phyloP scores from a whole-genome alignment of 2,797 vertebrate species.

The Eleutherodactylus coqui region DNA sequence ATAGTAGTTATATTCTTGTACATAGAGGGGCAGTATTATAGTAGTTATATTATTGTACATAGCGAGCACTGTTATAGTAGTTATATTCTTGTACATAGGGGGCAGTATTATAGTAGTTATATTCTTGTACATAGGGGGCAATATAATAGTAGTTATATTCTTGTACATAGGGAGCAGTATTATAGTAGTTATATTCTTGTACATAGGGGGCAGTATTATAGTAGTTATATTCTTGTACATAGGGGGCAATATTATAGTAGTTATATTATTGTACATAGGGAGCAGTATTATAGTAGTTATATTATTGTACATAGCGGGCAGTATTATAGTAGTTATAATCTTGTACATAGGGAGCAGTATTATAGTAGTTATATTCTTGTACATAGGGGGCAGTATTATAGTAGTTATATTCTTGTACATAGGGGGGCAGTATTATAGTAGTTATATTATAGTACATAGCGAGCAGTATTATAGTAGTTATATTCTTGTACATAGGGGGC shows the following conservation, averaged over 20 bases:
- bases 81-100: no score
- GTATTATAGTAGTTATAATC: constrained; percentile 3
- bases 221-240: neutral
- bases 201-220: neutral
- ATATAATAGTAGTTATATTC: neutral
- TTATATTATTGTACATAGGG: neutral
- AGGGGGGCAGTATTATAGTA: constrained; percentile 1
- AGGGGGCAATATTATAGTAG: neutral
- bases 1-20: constrained; percentile 4
- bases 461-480: neutral
- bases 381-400: constrained; percentile 1
- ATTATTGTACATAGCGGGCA: neutral
- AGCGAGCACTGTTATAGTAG: no score
- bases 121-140: neutral
- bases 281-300: no score
- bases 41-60: no score
- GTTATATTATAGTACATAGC: constrained; percentile 6
- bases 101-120: neutral
- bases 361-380: neutral
- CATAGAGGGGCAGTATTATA: neutral
- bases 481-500: neutral
- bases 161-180: neutral
- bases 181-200: constrained; percentile 8
- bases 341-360: neutral
- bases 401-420: neutral